Base-by-base conservation (phyloP, 1,140 invertebrate species). In the Drosophila seguyi region DNA sequence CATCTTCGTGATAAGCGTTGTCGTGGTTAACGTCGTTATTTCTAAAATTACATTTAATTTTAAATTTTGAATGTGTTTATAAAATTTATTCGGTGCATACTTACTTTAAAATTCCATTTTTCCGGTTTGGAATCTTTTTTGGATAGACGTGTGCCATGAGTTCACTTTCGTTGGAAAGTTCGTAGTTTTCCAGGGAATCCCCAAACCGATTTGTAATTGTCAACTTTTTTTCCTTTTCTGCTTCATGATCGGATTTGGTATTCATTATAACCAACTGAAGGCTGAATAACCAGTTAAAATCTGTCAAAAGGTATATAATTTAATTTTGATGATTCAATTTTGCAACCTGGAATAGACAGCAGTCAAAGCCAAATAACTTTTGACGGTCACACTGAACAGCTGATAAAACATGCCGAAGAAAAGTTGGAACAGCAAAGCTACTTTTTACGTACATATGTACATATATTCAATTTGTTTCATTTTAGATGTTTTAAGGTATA, bases 141-240 rank as follows among this genome's bases (percentile, higher is more conserved):
- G 66, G 25, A 25, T 67, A 67, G 18, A 27, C 45, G 20, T 67
- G 45, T 39, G 36, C 8, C 31, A 22, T 36, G 38, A 53, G 45
- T 13, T 69, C 66, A 16, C 29, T 36, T 25, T 69, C 66, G 62
- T 52, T 69, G 20, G 61, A 25, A 27, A 69, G 38, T n/a, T 69
- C 66, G 36, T 53, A 69, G 66, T 67, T 53, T 5, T 69, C 66
- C 38, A 67, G 62, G 11, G 61, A 69, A 0, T 69, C 66, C n/a
- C 66, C 61, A 38, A 69, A 45, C 11, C 20, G 50, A 45, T 69
- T 69, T 29, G 62, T 53, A 38, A 67, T 69, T 38, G 62, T 69
- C 47, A 67, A 29, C 62, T 69, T 69, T 67, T 69, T 69, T 67
- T 69, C 61, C 25, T 67, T 69, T 53, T 69, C 66, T 52, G 38